These are phyloP conservation scores for Pyrrhia umbra DNA, from an alignment of 2,888 invertebrate species.

Conservation along the genomic window DNA sequence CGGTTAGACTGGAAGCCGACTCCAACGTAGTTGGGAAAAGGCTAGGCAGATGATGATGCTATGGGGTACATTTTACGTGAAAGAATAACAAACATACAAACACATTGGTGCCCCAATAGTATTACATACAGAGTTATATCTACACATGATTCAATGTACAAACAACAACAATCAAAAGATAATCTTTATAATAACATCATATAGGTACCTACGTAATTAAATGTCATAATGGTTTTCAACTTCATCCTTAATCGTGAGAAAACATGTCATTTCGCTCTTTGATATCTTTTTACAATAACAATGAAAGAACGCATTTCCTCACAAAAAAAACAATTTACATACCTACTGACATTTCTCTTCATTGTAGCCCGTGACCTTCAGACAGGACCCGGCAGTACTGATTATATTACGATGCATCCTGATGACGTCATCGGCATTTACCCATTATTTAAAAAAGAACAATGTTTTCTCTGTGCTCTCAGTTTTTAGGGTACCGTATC, in stretches of 20 bases:
- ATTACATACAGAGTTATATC: too few species aligned
- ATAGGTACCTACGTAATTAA: too few species aligned
- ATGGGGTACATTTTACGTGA: too few species aligned
- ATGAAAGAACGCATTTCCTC: neutral
- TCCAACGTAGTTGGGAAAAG: too few species aligned
- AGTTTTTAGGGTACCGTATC: neutral
- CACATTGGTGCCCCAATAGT: too few species aligned
- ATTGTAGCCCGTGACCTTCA: slow-evolving; percentile 18
- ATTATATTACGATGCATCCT: neutral
- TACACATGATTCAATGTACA: too few species aligned
- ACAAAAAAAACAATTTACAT: neutral
- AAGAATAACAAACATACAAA: too few species aligned
- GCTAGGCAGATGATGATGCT: too few species aligned
- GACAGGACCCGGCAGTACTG: slow-evolving; percentile 37
- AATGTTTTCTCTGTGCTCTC: slow-evolving; percentile 1
- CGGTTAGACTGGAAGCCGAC: too few species aligned
- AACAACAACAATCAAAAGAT: too few species aligned
- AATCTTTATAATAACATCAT: too few species aligned
- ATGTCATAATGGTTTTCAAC: too few species aligned
- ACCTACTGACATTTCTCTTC: slow-evolving; percentile 12
- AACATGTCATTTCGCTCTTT: neutral
- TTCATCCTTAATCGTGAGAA: neutral
- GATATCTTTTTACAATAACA: neutral
- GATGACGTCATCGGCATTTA: slow-evolving; percentile 4
- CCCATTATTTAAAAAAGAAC: slow-evolving; percentile 21